phyloP scores from a whole-genome alignment of 2,113 vertebrate species.

The Sapajus apella region DNA sequence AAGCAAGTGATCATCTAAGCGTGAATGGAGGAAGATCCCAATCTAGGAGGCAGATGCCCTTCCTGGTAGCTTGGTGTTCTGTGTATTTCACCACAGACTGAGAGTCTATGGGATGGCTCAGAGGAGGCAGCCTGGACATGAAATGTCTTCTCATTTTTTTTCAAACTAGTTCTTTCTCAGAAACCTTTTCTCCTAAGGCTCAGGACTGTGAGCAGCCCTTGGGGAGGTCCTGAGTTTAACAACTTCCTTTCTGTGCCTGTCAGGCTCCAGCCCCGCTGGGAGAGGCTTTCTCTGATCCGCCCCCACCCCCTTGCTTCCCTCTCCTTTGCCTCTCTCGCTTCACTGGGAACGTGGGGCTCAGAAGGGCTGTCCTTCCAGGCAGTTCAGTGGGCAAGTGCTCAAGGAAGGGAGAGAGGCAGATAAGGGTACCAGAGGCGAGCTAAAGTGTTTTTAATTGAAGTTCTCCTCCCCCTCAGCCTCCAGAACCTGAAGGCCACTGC shows the following conservation, averaged over 20 bases:
- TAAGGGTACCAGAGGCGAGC: background rate
- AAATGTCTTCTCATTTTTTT: background rate
- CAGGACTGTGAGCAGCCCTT: background rate
- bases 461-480: slow-evolving; percentile 67
- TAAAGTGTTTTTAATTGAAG: background rate
- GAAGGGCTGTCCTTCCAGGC: background rate
- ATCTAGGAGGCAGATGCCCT: background rate
- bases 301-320: too few species aligned
- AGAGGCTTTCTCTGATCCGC: background rate
- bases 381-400: too few species aligned
- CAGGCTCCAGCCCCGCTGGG: background rate
- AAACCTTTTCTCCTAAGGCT: background rate
- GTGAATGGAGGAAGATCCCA: accelerated
- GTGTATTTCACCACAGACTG: accelerated
- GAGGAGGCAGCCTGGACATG: background rate
- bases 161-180: background rate
- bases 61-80: background rate
- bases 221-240: background rate
- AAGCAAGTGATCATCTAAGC: too few species aligned
- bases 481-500: slow-evolving; percentile 54
- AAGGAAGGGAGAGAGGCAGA: background rate
- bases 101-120: too few species aligned
- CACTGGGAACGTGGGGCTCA: accelerated
- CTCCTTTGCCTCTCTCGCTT: background rate
- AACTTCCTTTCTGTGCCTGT: background rate